Conservation (phyloP, 64 coral and sea anemone species). For the Actinia equina region DNA sequence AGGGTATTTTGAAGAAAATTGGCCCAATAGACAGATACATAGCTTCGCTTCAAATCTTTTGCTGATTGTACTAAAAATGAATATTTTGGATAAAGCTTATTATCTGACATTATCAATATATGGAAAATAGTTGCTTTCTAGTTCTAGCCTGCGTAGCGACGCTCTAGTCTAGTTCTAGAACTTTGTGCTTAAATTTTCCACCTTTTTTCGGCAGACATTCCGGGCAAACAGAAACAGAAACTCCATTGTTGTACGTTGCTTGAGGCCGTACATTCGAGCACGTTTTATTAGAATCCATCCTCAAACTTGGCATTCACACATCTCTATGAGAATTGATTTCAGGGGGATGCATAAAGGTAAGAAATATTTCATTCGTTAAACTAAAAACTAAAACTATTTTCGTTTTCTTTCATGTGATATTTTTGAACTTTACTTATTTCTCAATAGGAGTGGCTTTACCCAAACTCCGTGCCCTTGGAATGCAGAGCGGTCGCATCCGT, state of each 20-base stretch:
- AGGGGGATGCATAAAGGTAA: not conserved
- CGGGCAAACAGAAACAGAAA: conserved; percentile 35
- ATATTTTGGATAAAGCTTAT: no score
- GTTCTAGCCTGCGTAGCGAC: no score
- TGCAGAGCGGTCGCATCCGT: conserved; percentile 63
- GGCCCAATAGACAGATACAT: no score
- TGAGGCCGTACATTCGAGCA: conserved; percentile 26
- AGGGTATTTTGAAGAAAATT: no score
- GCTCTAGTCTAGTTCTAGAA: no score
- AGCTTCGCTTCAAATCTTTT: no score
- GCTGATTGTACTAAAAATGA: no score
- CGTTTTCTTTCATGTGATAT: no score
- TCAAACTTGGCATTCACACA: conserved; percentile 47
- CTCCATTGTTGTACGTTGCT: conserved; percentile 19
- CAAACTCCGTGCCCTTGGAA: conserved; percentile 39
- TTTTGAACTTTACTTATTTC: not conserved
- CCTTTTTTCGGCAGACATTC: conserved; percentile 21
- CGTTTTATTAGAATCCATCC: conserved; percentile 52
- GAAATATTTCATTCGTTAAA: not conserved
- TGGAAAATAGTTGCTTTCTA: no score
- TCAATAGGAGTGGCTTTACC: not conserved
- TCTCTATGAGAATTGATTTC: conserved; percentile 46
- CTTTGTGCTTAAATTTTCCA: not conserved
- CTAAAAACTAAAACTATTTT: no score
- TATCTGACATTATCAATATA: no score